Base-by-base conservation (phyloP, 2,113 vertebrate species). In the Geococcyx californianus region DNA sequence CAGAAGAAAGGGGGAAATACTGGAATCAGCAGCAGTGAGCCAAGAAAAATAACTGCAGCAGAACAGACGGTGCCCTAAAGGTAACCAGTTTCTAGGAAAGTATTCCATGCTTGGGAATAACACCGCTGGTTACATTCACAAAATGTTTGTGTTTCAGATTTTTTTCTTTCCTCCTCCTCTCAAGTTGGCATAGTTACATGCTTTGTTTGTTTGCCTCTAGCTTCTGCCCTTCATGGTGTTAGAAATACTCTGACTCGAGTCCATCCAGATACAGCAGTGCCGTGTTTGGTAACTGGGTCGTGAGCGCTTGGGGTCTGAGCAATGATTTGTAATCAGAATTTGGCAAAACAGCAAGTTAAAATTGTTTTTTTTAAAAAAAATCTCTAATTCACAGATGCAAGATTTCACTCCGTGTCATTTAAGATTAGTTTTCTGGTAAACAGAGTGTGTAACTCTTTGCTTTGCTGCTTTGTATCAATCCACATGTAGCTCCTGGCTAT, bases 171-270 rank as follows among this genome's bases (percentile, higher is more conserved):
- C 56, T 84, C 59, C 59, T 67, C 23, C 70, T 90, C 64, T 55
- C 34, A 13, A 16, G 47, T 14, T 83, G 80, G 42, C 5, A 0
- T 33, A 5, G 33, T 59, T 78, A 15, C 2, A 0, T 0, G 8
- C 64, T 89, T 84, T 59, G 34, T 81, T 86, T 86, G 72, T 52
- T 91, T 89, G 66, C 73, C 76, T 90, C 17, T 24, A 18, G 70
- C 89, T 76, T 66, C 67, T 69, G 2, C 67, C n/a, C 77, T 88
- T 74, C 1, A 0, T 52, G 72, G 72, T 80, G 79, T 59, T 79
- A 52, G 78, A 76, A 90, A 59, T 52, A 33, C 34, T 40, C 51
- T 19, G 58, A 68, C 38, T 80, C 9, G 2, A 38, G 42, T 77
- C 75, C 34, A 7, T 62, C 75, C 87, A 69, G 59, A 72, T 42